Evolutionary conservation across 2,113 vertebrate genomes (phyloP).

Genomic region (Limanda limanda): DNA sequence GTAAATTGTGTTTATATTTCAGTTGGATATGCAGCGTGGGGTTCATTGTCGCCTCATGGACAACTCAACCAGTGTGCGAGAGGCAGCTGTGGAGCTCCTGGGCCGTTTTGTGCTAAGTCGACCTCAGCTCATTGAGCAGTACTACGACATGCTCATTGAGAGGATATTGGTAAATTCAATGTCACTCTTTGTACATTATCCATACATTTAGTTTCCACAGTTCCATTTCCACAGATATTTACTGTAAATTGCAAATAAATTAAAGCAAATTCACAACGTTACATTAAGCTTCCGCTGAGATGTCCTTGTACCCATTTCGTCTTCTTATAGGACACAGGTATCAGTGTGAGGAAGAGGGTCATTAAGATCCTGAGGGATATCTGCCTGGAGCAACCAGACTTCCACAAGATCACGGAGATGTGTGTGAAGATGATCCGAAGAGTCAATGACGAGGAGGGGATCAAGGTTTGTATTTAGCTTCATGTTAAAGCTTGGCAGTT

Average conservation of each 20-base stretch:
- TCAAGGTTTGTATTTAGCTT: slow-evolving; percentile 88
- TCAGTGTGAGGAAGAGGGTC: slow-evolving; percentile 98
- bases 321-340: slow-evolving; percentile 92
- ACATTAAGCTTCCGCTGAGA: neutral
- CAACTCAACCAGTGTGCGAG: slow-evolving; percentile 96
- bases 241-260: neutral
- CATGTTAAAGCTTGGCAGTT: neutral
- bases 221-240: neutral
- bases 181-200: neutral
- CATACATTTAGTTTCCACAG: neutral
- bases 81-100: slow-evolving; percentile 96
- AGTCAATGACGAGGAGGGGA: slow-evolving; percentile 99
- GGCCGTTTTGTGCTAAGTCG: slow-evolving; percentile 97
- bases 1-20: slow-evolving; percentile 7
- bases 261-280: neutral
- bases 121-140: slow-evolving; percentile 98
- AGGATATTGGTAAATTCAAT: slow-evolving; percentile 75
- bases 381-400: slow-evolving; percentile 96
- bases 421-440: slow-evolving; percentile 99
- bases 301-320: neutral
- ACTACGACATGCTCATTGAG: slow-evolving; percentile 99
- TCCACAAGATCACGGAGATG: slow-evolving; percentile 99
- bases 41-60: slow-evolving; percentile 98
- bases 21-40: slow-evolving; percentile 98
- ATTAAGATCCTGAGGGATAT: slow-evolving; percentile 99